These are phyloP conservation scores for Diadophis punctatus DNA, from an alignment of 2,113 vertebrate genomes.

Conservation along the genomic window DNA sequence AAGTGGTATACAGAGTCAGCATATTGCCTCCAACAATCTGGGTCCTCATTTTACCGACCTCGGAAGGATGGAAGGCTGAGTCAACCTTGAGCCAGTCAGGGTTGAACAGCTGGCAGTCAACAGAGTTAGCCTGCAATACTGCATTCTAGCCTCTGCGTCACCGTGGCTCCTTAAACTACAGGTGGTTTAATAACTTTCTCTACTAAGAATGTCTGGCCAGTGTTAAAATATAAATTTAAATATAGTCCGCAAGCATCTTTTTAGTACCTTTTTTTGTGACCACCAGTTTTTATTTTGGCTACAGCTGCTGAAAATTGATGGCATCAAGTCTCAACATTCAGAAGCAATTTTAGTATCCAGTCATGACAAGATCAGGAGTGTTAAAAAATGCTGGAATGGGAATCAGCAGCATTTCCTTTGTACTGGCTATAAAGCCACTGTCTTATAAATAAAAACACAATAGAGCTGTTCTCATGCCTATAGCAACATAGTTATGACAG, in stretches of 20 bases:
- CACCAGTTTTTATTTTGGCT: background rate
- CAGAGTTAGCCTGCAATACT: too few relatives aligned
- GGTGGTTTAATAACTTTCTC: background rate
- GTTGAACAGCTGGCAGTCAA: too few relatives aligned
- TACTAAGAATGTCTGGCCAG: background rate
- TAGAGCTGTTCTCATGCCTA: background rate
- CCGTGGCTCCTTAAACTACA: background rate
- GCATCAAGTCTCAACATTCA: background rate
- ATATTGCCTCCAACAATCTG: too few relatives aligned
- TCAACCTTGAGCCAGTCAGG: too few relatives aligned
- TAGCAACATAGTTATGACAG: background rate
- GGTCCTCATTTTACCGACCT: too few relatives aligned
- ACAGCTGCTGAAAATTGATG: background rate
- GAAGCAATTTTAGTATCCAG: background rate
- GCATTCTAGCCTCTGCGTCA: too few relatives aligned
- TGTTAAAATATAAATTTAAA: background rate
- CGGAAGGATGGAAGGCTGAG: too few relatives aligned
- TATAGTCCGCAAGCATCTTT: background rate
- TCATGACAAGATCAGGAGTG: background rate
- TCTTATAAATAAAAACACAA: background rate
- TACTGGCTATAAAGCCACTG: background rate
- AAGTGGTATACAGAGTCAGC: too few relatives aligned
- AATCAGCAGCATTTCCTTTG: background rate
- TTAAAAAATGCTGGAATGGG: background rate
- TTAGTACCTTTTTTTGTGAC: background rate